These are phyloP conservation scores for Dione vanillae DNA, from an alignment of 2,888 invertebrate genomes.

Conservation along the genomic window DNA sequence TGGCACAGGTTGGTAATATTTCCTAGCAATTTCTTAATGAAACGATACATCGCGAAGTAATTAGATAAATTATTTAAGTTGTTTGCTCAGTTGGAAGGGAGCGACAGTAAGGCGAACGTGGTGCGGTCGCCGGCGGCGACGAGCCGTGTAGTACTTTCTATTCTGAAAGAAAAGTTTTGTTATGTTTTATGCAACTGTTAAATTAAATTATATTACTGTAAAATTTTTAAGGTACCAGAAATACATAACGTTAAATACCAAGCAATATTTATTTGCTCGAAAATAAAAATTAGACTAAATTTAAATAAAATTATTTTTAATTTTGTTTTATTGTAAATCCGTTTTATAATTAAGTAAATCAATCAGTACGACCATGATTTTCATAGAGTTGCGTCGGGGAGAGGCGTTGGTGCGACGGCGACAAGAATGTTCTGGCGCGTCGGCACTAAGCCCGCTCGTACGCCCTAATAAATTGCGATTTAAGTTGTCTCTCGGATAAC, in stretches of 20 bases:
- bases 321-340: background rate
- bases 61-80: slow-evolving; percentile 50
- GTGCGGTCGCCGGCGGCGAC: slow-evolving; percentile 52
- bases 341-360: background rate
- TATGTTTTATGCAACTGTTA: slow-evolving; percentile 1
- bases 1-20: slow-evolving; percentile 34
- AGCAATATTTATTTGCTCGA: too few species aligned
- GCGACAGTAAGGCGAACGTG: slow-evolving; percentile 44
- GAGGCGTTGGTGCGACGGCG: slow-evolving; percentile 39
- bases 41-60: slow-evolving; percentile 47
- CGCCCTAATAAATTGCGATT: slow-evolving; percentile 84
- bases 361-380: background rate
- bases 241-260: too few species aligned
- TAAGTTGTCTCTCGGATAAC: slow-evolving; percentile 84
- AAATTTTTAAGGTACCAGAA: too few species aligned
- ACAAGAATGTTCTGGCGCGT: slow-evolving; percentile 49
- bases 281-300: background rate
- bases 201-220: background rate
- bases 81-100: slow-evolving; percentile 48
- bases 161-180: slow-evolving; percentile 45
- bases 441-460: slow-evolving; percentile 76
- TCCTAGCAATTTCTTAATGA: slow-evolving; percentile 47
- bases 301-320: background rate
- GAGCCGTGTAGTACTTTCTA: slow-evolving; percentile 44
- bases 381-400: slow-evolving; percentile 16